Evolutionary conservation across 2,888 invertebrate genomes (phyloP).

Genomic region (Pasiphila rectangulata): DNA sequence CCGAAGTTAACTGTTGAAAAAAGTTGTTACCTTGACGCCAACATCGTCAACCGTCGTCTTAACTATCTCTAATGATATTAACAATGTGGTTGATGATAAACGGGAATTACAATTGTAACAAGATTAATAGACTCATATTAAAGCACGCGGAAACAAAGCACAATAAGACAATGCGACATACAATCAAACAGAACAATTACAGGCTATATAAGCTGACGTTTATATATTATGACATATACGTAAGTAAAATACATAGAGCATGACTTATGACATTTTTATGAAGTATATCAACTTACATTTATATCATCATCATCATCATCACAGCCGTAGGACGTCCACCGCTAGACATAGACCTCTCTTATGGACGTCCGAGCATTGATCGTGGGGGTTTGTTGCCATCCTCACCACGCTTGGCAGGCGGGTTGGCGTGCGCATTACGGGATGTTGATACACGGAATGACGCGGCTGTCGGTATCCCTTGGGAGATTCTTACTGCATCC

Average conservation of each 20-base stretch:
- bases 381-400: too few species aligned
- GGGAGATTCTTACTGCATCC: too few species aligned
- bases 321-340: constrained; percentile 15
- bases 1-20: too few species aligned
- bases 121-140: constrained; percentile 13
- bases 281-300: constrained; percentile 3
- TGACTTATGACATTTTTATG: constrained; percentile 2
- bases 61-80: constrained; percentile 2
- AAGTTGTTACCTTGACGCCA: too few species aligned
- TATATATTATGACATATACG: constrained; percentile 8
- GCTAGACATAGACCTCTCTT: too few species aligned
- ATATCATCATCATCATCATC: too few species aligned
- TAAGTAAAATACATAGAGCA: constrained; percentile 13
- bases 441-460: too few species aligned
- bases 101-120: constrained; percentile 11
- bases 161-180: constrained; percentile 17
- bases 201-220: constrained; percentile 13
- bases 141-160: constrained; percentile 18
- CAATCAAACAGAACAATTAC: constrained; percentile 20
- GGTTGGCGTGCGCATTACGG: too few species aligned
- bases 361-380: too few species aligned
- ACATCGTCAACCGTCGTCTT: too few species aligned
- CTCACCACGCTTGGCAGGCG: too few species aligned
- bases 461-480: too few species aligned
- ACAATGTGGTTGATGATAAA: constrained; percentile 12